Evolutionary conservation across 1,140 invertebrate species (phyloP).

Genomic region (Panagrolaimus sp.): DNA sequence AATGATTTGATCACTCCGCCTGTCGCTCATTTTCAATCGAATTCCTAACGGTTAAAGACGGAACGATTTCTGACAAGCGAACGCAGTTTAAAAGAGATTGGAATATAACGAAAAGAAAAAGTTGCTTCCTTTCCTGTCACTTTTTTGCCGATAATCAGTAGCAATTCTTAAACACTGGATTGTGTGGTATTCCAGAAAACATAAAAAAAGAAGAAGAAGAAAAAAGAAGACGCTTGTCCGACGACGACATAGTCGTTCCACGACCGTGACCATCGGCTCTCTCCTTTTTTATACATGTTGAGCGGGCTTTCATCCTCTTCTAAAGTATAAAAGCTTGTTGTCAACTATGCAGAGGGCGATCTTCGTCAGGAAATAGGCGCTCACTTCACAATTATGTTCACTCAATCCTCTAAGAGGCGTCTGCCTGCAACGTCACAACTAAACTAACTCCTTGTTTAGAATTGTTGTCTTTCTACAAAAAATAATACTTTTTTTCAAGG

Average conservation of each 20-base stretch:
- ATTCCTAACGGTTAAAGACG: not conserved
- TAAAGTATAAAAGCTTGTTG: conserved; percentile 13
- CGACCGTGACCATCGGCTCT: conserved; percentile 7
- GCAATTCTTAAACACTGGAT: conserved; percentile 7
- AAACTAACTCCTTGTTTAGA: too few species aligned
- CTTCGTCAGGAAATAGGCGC: conserved; percentile 1
- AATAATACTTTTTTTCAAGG: too few species aligned
- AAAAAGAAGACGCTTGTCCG: not conserved
- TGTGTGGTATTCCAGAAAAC: conserved; percentile 1
- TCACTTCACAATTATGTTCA: not conserved
- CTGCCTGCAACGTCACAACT: too few species aligned
- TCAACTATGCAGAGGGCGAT: not conserved
- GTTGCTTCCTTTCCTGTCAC: conserved; percentile 14
- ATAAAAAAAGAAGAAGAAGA: not conserved
- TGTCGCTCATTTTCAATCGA: too few species aligned
- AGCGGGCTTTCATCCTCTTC: not conserved
- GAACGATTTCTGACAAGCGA: not conserved
- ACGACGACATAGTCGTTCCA: conserved; percentile 10
- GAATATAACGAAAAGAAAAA: not conserved
- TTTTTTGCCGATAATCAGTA: conserved; percentile 10
- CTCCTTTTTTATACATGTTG: not conserved
- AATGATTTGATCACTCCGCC: too few species aligned
- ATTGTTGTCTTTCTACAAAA: too few species aligned
- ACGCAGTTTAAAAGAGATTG: not conserved
- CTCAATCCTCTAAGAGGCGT: too few species aligned